Percentiles rank a stretch among this genome's conserved stretches.
These are phyloP conservation scores for Tupaia tana DNA, from an alignment of 2,113 vertebrate genomes.

Conservation along the genomic window DNA sequence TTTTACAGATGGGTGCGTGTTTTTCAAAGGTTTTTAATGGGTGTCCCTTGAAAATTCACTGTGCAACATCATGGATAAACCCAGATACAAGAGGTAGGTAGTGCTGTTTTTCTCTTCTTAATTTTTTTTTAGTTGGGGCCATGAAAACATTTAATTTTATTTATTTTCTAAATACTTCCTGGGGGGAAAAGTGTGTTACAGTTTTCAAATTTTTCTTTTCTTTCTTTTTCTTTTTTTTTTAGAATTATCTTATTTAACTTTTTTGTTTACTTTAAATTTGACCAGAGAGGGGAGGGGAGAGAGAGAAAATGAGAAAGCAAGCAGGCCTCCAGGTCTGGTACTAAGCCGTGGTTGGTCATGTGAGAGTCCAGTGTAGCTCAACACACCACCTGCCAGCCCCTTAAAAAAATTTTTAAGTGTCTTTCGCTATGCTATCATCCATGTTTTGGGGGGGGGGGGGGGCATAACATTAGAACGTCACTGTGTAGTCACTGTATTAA, in stretches of 20 bases:
- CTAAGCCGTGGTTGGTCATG: too few relatives aligned
- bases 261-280: too few relatives aligned
- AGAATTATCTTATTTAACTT: too few relatives aligned
- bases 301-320: too few relatives aligned
- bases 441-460: neutral
- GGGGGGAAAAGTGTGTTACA: neutral
- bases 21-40: constrained; percentile 99
- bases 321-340: too few relatives aligned
- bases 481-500: neutral
- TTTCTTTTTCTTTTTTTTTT: too few relatives aligned
- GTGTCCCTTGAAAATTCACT: constrained; percentile 98
- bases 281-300: too few relatives aligned
- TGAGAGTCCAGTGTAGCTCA: too few relatives aligned
- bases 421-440: neutral
- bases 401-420: neutral
- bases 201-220: neutral
- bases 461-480: neutral
- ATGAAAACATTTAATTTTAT: constrained; percentile 24
- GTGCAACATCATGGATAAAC: constrained; percentile 99
- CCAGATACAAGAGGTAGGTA: constrained; percentile 96
- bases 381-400: too few relatives aligned
- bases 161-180: constrained; percentile 41
- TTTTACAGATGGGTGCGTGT: constrained; percentile 96
- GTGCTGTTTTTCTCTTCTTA: neutral
- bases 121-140: neutral